phyloP scores from a whole-genome alignment of 2,888 invertebrate species.

The Archips xylosteana region DNA sequence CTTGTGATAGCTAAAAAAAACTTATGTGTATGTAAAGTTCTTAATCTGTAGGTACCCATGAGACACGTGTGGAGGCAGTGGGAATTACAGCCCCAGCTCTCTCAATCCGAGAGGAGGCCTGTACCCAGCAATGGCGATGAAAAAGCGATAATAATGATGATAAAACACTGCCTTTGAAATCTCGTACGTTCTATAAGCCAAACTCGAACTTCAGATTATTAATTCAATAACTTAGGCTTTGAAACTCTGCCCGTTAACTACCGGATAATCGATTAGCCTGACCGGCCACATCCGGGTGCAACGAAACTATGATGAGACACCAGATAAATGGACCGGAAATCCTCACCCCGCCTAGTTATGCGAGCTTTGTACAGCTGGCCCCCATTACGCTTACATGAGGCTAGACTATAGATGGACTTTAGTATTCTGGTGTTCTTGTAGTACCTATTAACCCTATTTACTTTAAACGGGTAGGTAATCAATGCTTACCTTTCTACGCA shows the following conservation, averaged over 20 bases:
- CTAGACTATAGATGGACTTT: not conserved
- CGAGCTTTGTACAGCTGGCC: slow-evolving; percentile 39
- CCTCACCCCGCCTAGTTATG: slow-evolving; percentile 56
- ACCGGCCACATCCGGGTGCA: slow-evolving; percentile 79
- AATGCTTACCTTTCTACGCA: too few relatives aligned
- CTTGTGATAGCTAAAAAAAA: too few relatives aligned
- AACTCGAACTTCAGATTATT: not conserved
- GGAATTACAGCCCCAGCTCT: too few relatives aligned
- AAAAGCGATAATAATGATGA: too few relatives aligned
- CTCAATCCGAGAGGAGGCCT: too few relatives aligned
- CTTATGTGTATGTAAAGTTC: too few relatives aligned
- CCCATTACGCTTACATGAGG: slow-evolving; percentile 13
- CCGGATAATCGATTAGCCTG: slow-evolving; percentile 83
- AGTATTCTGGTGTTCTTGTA: not conserved
- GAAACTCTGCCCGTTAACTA: slow-evolving; percentile 54
- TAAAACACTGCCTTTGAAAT: not conserved
- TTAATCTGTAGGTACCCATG: too few relatives aligned
- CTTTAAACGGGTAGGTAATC: too few relatives aligned
- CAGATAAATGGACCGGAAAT: slow-evolving; percentile 75
- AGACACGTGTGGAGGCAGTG: too few relatives aligned
- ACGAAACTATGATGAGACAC: slow-evolving; percentile 74
- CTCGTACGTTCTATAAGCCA: not conserved
- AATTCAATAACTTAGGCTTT: slow-evolving; percentile 4
- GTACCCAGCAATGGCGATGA: too few relatives aligned
- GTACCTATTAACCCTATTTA: not conserved